phyloP scores from a whole-genome alignment of 2,888 invertebrate genomes.

The Elysia crispata region DNA sequence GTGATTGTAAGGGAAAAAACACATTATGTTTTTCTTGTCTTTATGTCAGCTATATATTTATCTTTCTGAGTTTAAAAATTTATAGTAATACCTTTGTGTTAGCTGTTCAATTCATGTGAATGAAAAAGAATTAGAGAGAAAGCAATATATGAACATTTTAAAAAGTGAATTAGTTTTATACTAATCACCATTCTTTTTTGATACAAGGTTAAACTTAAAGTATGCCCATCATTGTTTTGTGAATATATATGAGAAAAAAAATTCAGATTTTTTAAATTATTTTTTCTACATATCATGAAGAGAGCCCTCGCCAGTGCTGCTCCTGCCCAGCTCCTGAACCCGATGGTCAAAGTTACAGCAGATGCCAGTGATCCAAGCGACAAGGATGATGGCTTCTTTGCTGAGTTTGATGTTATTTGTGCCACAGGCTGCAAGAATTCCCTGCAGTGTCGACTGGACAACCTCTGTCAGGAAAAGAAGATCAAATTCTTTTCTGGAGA shows the following conservation, averaged over 20 bases:
- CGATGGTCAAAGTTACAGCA: slow-evolving; percentile 89
- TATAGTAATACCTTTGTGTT: too few species aligned
- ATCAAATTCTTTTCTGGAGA: slow-evolving; percentile 93
- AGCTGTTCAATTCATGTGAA: too few species aligned
- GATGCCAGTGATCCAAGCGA: slow-evolving; percentile 81
- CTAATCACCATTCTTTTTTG: not conserved
- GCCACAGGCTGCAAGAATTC: slow-evolving; percentile 86
- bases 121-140: too few species aligned
- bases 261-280: not conserved
- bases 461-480: slow-evolving; percentile 81
- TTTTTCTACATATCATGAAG: slow-evolving; percentile 78
- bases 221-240: not conserved
- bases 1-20: too few species aligned
- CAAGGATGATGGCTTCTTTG: slow-evolving; percentile 86
- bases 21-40: too few species aligned
- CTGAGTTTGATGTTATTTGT: slow-evolving; percentile 88
- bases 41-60: too few species aligned
- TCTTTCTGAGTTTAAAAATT: too few species aligned
- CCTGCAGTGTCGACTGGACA: slow-evolving; percentile 86
- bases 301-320: slow-evolving; percentile 89
- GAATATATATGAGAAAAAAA: not conserved
- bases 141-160: too few species aligned
- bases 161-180: not conserved
- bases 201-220: not conserved
- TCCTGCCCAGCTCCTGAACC: slow-evolving; percentile 91